Conservation (phyloP, 1,140 invertebrate species). For the Epicauta chinensis region DNA sequence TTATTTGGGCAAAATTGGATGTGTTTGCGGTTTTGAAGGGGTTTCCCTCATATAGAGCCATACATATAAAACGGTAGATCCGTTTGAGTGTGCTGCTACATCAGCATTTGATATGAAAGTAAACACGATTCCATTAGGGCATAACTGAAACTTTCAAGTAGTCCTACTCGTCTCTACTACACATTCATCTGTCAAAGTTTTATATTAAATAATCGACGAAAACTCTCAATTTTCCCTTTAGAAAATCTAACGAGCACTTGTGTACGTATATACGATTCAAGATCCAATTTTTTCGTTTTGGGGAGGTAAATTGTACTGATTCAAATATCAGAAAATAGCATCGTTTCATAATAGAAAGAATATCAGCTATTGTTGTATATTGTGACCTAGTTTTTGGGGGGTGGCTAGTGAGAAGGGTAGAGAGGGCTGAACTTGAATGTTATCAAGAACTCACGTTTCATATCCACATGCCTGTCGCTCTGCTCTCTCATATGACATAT, state of each 20-base stretch:
- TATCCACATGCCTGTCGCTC: conserved; percentile 13
- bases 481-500: conserved; percentile 9
- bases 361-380: too few species aligned
- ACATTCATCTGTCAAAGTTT: too few species aligned
- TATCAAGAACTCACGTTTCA: conserved; percentile 17
- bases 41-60: not conserved
- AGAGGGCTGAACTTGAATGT: not conserved
- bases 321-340: too few species aligned
- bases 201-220: too few species aligned
- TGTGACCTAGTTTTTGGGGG: conserved; percentile 12
- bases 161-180: too few species aligned
- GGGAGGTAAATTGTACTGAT: too few species aligned
- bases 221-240: too few species aligned
- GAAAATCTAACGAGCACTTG: too few species aligned
- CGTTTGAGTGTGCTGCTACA: conserved; percentile 15
- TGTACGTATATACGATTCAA: too few species aligned
- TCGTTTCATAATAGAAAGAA: too few species aligned
- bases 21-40: conserved; percentile 14
- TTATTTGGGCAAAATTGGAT: conserved; percentile 14
- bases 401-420: too few species aligned
- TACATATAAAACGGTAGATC: conserved; percentile 1
- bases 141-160: conserved; percentile 8
- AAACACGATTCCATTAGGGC: conserved; percentile 19
- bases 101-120: conserved; percentile 22
- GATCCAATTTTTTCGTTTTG: too few species aligned